Evolutionary conservation across 2,888 invertebrate genomes (phyloP), one percentile per base, ranked within the genome.

Genomic region (Plagodis pulveraria): DNA sequence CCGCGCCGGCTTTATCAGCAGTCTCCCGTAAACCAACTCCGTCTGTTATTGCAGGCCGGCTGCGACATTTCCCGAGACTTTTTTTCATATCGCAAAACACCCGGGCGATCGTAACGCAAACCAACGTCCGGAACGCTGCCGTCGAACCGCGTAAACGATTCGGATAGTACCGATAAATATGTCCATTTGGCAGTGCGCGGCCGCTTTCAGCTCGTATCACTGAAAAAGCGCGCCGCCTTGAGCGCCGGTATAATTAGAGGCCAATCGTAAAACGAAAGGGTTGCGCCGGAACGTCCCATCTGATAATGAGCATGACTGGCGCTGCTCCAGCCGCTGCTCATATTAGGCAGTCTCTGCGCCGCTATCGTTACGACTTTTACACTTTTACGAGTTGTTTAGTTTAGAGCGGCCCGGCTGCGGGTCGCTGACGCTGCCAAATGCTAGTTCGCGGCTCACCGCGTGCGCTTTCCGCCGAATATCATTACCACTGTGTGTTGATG

Each of bases 321-420:
- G 80, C 84, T 71, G 82, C 84, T 91, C 91, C 91, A 92, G 83
- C 84, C 81, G 82, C 86, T 81, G 86, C 86, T 89, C 89, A 89
- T 91, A 91, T 91, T 89, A 89, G 90, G 86, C 83, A 74, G 78
- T 80, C 87, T 80, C 84, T 83, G 77, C 72, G 74, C 79, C 76
- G 85, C 87, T 89, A 91, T 91, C 91, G 88, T 87, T 89, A 89
- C 88, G 89, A 91, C 84, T 92, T 91, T 91, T 91, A 90, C 91
- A 90, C 91, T 91, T 92, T 91, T 91, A 91, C 90, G 91, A 90
- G 88, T 91, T 91, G 91, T 91, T 91, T 90, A 90, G 91, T 89
- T 91, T 82, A 86, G 84, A 81, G 78, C 80, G 80, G 10, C 40
- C 87, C 83, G 83, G 85, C 82, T 84, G 86, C 75, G 78, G 73